Evolutionary conservation across 2,113 vertebrate genomes (phyloP).

Genomic region (Hippocampus guttulatus): DNA sequence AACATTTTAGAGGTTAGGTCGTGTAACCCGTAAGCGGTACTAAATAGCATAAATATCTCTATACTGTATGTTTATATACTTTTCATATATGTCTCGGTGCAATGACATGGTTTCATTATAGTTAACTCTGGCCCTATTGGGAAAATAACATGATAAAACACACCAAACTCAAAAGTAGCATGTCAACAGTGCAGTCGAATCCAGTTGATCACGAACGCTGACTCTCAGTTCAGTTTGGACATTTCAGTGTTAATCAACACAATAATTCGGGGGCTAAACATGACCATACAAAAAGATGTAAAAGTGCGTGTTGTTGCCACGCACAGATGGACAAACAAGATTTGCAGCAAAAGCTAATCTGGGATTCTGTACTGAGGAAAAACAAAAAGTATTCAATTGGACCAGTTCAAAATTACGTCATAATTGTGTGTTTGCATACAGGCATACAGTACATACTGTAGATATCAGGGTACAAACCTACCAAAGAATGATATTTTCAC

Average conservation of each 20-base stretch:
- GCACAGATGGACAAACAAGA: neutral
- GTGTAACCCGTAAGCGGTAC: conserved; percentile 63
- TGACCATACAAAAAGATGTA: neutral
- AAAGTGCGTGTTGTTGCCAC: conserved; percentile 5
- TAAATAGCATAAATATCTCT: conserved; percentile 68
- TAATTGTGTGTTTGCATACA: neutral
- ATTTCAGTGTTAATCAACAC: neutral
- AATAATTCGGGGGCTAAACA: neutral
- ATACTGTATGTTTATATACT: conserved; percentile 62
- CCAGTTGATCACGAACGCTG: conserved; percentile 24
- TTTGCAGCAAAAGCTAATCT: neutral
- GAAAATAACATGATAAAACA: conserved; percentile 30
- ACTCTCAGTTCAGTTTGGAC: neutral
- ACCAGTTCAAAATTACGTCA: neutral
- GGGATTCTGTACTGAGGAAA: neutral
- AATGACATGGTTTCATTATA: conserved; percentile 51
- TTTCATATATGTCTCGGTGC: conserved; percentile 58
- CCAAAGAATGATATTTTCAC: no score
- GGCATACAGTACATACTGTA: neutral
- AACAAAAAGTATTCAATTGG: neutral
- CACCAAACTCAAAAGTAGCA: conserved; percentile 24
- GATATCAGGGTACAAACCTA: neutral
- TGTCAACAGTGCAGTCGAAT: conserved; percentile 29
- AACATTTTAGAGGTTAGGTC: conserved; percentile 58
- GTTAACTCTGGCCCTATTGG: conserved; percentile 52